Evolutionary conservation across 2,113 vertebrate genomes (phyloP), one percentile per base, ranked within the genome.

Genomic region (pig (Sus scrofa)): DNA sequence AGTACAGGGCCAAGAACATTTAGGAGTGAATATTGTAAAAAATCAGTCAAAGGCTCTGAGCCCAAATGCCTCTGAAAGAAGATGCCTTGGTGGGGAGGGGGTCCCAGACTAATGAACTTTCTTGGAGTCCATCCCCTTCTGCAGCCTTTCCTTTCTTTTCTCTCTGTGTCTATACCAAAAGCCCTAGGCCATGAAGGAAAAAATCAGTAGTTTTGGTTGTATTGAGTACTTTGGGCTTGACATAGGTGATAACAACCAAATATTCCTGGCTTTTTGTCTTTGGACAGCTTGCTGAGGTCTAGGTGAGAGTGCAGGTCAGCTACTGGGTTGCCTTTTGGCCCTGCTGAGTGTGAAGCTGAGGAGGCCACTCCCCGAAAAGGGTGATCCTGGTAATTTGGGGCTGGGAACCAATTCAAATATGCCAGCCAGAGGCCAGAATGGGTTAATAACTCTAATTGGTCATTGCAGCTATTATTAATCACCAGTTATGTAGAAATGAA

Each of bases 361-460:
- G 58, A 50, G 62, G 27, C 1, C 50, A 12, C 12, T 16, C 27
- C 87, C 9, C 30, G 24, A 58, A 78, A 71, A 84, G 86, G 68
- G 34, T 14, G 78, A 65, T 52, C 24, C 44, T 70, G 89, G 68
- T 52, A 65, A 5, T 39, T 22, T 26, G 34, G 24, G 27, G 60
- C 56, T 73, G 37, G 92, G 37, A 74, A 20, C 26, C 50, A 52
- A 24, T 75, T 81, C 63, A 54, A 65, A 82, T 54, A 70, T n/a
- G 44, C 27, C 52, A 56, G 75, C 56, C 7, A 27, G 50, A 81
- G 50, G 73, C 24, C 24, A 82, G 75, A 62, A 82, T 32, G 10
- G 27, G 24, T 75, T 89, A 97, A 67, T 67, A 78, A 37, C 73
- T 68, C 67, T 86, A 95, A 95, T 58, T 96, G 70, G 54, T 93